A percentile compares a stretch with the other conserved stretches of the same genome.
Conservation (phyloP, 2,797 vertebrate species). For the Sciurus carolinensis region DNA sequence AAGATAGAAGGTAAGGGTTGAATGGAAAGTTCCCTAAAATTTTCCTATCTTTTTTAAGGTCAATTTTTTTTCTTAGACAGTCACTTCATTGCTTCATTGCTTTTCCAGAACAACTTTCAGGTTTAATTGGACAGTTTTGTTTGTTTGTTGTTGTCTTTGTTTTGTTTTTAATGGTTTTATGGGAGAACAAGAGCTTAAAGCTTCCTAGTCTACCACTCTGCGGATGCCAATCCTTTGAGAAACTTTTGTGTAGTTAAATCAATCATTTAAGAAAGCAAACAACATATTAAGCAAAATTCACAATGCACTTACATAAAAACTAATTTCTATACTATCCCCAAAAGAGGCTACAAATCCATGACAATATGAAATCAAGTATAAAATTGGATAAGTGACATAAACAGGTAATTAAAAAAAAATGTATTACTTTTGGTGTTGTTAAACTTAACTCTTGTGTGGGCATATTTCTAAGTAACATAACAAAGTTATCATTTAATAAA, state of each 20-base stretch:
- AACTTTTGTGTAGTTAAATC: not conserved
- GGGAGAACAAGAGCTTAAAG: not conserved
- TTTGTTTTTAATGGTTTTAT: not conserved
- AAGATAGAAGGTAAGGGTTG: not conserved
- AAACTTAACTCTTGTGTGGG: not conserved
- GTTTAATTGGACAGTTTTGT: not conserved
- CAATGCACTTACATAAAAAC: not conserved
- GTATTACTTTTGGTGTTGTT: slow-evolving; percentile 6
- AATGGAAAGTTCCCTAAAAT: not conserved
- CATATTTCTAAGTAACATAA: not conserved
- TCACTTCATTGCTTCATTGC: not conserved
- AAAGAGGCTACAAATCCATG: not conserved
- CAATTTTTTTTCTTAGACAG: not conserved
- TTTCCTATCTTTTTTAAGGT: not conserved
- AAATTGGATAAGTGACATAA: not conserved
- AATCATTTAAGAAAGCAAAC: not conserved
- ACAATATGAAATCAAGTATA: not conserved
- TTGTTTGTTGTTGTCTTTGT: not conserved
- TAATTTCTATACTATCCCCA: not conserved
- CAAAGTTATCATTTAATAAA: not conserved
- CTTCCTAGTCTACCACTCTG: not conserved
- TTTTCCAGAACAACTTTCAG: not conserved
- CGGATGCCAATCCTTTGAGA: not conserved
- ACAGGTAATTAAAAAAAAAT: not conserved
- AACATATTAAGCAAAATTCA: not conserved